A percentile compares a stretch with the other conserved stretches of the same genome.
phyloP scores from a whole-genome alignment of 2,888 invertebrate species.

The Xylophagus ater region DNA sequence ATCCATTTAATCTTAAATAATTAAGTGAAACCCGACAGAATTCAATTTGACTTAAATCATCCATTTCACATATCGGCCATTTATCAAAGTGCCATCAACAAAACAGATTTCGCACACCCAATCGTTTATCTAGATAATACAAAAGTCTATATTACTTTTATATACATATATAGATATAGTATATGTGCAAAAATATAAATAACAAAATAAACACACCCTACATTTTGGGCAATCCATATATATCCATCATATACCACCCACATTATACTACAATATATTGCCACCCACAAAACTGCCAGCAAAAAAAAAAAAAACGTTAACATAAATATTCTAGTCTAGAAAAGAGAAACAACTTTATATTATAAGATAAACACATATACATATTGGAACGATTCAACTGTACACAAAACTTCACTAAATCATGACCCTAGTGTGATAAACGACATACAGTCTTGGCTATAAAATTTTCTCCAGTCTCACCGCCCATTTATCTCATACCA shows the following conservation, averaged over 20 bases:
- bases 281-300: constrained; percentile 1
- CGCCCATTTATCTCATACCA: not conserved
- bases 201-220: not conserved
- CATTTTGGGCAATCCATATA: not conserved
- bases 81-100: constrained; percentile 18
- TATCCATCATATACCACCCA: not conserved
- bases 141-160: not conserved
- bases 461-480: constrained; percentile 10
- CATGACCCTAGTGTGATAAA: constrained; percentile 17
- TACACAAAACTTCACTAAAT: constrained; percentile 15
- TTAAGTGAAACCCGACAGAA: constrained; percentile 13
- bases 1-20: too few species aligned
- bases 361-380: too few species aligned
- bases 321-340: constrained; percentile 8
- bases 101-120: constrained; percentile 18
- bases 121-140: constrained; percentile 16
- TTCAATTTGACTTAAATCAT: constrained; percentile 18
- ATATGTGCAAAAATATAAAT: not conserved
- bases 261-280: not conserved
- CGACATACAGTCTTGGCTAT: constrained; percentile 14
- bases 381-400: too few species aligned
- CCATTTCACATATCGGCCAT: constrained; percentile 16
- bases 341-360: too few species aligned
- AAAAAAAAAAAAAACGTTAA: constrained; percentile 2
- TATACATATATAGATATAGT: constrained; percentile 3